Evolutionary conservation across 2,113 vertebrate genomes (phyloP), one percentile per base, ranked within the genome.

Genomic region (Etia nguti): DNA sequence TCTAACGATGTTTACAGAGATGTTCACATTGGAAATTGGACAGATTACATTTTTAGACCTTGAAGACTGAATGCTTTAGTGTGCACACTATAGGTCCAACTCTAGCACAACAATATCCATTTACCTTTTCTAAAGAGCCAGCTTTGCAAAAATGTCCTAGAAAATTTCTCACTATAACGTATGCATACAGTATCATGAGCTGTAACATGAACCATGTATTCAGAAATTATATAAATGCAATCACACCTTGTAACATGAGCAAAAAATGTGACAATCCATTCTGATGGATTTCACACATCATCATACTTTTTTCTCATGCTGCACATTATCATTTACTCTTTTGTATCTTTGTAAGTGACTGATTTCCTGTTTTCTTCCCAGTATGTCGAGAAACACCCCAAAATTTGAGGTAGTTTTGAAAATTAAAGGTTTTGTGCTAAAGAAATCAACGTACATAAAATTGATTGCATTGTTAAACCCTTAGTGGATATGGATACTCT

Each of bases 11-110:
- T 90, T 88, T 91, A 96, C 93, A 95, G 92, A 92, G 87, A 88
- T 90, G 88, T 94, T 93, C 82, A 95, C 93, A 94, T 80, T 86
- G 87, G 84, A 88, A 92, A 94, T 93, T 92, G 88, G 90, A 94
- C 92, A 94, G 82, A 85, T 90, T 89, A 91, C 90, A 77, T 82
- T 88, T 91, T 34, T 91, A 89, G 82, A 91, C 88, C 50, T 73
- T 50, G 87, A 84, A 22, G 1, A 68, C 6, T 22, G 80, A 90
- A 80, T 59, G 54, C 56, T 90, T 79, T 82, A 48, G 48, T 84
- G 81, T 80, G 77, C 88, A 86, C 88, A 92, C 59, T 56, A 73
- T 43, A 46, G 52, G 70, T 87, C 82, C 85, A 57, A 73, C 79
- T 68, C 82, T 84, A 90, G 89, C 83, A 89, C 84, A 92, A 89